Evolutionary conservation across 2,113 vertebrate species (phyloP).

Genomic region (Baryphthengus martii): DNA sequence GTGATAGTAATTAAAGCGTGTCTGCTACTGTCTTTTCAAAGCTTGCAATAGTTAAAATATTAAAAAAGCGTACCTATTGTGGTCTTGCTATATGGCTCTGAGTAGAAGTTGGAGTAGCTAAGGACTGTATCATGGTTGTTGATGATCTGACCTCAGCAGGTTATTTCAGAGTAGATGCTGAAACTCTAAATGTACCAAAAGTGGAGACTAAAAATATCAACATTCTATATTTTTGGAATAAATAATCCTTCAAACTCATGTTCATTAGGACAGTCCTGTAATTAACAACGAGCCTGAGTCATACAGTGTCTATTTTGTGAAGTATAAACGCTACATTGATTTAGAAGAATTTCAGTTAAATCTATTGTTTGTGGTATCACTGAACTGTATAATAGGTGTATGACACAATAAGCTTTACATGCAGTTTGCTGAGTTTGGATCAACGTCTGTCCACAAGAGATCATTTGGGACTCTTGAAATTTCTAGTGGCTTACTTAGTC

Average conservation of each 20-base stretch:
- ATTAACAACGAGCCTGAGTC: neutral
- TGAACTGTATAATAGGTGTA: neutral
- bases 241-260: neutral
- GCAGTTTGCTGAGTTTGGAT: neutral
- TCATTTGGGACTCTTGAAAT: neutral
- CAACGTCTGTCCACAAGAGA: rapidly evolving
- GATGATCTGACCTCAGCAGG: neutral
- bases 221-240: neutral
- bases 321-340: neutral
- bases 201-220: neutral
- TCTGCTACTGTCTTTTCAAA: neutral
- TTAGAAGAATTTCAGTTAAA: neutral
- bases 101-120: neutral
- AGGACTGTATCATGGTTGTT: neutral
- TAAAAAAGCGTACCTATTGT: neutral
- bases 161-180: neutral
- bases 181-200: neutral
- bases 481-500: neutral
- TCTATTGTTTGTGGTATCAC: neutral
- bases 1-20: neutral
- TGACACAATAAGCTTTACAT: neutral
- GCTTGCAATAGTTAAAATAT: neutral
- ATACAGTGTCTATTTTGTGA: neutral
- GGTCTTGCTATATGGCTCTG: neutral
- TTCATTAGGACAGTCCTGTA: neutral